Percentiles rank a stretch among this genome's conserved stretches.
phyloP scores from a whole-genome alignment of 2,113 vertebrate species.

The Scytalopus superciliaris region DNA sequence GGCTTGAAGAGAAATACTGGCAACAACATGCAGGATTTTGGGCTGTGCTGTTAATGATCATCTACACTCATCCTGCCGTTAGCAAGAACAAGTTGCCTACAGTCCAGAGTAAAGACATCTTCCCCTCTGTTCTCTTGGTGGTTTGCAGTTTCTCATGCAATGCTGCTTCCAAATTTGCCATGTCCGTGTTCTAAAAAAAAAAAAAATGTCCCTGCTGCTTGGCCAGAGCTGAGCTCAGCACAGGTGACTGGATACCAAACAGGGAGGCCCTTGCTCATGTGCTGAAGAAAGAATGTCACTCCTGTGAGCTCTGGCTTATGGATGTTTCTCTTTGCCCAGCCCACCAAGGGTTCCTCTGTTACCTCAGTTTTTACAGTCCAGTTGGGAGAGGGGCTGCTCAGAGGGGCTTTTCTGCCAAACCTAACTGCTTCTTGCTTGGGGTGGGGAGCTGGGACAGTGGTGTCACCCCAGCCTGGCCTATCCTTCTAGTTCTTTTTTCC shows the following conservation, averaged over 20 bases:
- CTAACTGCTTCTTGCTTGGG: not conserved
- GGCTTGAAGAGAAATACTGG: not conserved
- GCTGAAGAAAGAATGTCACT: not conserved
- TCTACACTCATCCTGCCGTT: not conserved
- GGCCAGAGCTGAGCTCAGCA: not conserved
- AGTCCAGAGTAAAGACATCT: not conserved
- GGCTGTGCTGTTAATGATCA: not conserved
- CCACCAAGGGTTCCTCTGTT: not conserved
- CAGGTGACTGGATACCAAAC: not conserved
- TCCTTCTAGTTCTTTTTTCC: not conserved
- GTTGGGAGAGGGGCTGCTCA: not conserved
- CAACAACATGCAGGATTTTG: not conserved
- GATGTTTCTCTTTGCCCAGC: not conserved
- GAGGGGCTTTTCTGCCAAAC: not conserved
- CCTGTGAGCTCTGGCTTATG: not conserved
- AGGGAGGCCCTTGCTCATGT: not conserved
- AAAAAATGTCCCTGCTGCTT: not conserved
- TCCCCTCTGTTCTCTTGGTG: not conserved
- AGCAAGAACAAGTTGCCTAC: not conserved
- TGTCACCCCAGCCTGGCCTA: not conserved
- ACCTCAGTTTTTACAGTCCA: fast-evolving
- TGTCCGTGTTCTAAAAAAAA: not conserved
- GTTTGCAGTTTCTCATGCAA: not conserved
- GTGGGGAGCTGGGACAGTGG: not conserved
- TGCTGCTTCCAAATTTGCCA: not conserved